phyloP scores from a whole-genome alignment of 2,797 vertebrate genomes.

The Gymnopithys bicolor region DNA sequence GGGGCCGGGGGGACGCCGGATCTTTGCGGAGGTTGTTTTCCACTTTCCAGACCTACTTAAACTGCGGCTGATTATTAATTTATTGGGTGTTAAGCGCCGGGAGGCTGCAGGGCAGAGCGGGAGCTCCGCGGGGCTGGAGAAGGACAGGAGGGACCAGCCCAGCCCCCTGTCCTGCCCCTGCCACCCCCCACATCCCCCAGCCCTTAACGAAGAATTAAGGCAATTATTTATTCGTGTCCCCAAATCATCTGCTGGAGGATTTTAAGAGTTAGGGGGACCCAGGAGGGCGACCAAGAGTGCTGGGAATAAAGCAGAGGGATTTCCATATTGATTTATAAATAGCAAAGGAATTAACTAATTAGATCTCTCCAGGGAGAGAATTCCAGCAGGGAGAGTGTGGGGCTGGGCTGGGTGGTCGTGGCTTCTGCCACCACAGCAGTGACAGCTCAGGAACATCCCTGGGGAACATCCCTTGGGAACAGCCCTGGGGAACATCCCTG shows the following conservation, averaged over 20 bases:
- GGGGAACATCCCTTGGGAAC: background rate
- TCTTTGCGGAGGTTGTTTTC: background rate
- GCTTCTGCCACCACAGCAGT: rapidly evolving
- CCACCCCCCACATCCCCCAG: rapidly evolving
- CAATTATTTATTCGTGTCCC: background rate
- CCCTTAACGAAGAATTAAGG: background rate
- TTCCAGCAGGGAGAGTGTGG: constrained; percentile 9
- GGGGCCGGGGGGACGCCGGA: background rate
- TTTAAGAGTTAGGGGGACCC: background rate
- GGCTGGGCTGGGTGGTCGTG: background rate
- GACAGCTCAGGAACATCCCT: background rate
- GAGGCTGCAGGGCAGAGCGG: background rate
- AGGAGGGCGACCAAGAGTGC: background rate
- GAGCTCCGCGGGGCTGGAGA: background rate
- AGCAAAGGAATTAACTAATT: constrained; percentile 62
- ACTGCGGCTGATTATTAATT: background rate
- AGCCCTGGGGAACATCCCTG: background rate
- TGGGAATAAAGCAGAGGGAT: background rate
- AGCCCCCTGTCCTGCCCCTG: background rate
- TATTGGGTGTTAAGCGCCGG: background rate
- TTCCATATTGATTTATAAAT: constrained; percentile 52
- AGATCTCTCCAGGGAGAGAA: constrained; percentile 3
- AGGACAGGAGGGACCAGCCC: background rate
- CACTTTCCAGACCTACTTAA: constrained; percentile 44
- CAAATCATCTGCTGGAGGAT: background rate